phyloP scores from a whole-genome alignment of 2,113 vertebrate genomes.

The Odocoileus hemionus region DNA sequence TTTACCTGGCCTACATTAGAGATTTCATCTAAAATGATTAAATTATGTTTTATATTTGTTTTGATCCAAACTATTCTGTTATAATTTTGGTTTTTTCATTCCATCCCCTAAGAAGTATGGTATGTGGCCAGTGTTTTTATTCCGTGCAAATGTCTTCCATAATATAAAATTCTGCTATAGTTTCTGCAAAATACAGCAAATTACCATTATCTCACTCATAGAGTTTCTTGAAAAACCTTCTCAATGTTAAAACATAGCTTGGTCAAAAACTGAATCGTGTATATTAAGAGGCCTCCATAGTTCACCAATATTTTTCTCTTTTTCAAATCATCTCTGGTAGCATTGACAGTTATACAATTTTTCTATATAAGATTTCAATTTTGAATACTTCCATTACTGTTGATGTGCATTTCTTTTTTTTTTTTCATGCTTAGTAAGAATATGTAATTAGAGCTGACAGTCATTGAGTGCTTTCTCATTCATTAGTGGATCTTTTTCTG shows the following conservation, averaged over 20 bases:
- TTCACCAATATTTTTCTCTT: background rate
- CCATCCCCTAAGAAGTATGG: background rate
- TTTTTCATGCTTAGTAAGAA: background rate
- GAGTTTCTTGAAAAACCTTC: background rate
- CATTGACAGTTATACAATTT: background rate
- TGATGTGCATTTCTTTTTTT: background rate
- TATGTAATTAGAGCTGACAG: background rate
- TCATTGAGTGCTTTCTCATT: background rate
- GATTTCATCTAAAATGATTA: slow-evolving; percentile 1
- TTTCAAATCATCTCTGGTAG: background rate
- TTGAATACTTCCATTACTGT: background rate
- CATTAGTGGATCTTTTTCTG: background rate
- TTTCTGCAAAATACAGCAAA: background rate
- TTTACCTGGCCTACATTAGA: background rate
- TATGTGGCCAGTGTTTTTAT: background rate
- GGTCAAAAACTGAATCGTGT: background rate
- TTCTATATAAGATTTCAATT: background rate
- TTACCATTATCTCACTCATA: background rate
- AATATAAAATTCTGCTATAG: background rate
- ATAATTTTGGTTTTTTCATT: background rate
- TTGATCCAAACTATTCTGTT: background rate
- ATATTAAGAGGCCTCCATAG: background rate
- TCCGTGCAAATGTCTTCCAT: background rate
- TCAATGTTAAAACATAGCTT: background rate
- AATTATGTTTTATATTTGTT: background rate